These are phyloP conservation scores for Muscicapa striata DNA, from an alignment of 2,797 vertebrate genomes.

Conservation along the genomic window DNA sequence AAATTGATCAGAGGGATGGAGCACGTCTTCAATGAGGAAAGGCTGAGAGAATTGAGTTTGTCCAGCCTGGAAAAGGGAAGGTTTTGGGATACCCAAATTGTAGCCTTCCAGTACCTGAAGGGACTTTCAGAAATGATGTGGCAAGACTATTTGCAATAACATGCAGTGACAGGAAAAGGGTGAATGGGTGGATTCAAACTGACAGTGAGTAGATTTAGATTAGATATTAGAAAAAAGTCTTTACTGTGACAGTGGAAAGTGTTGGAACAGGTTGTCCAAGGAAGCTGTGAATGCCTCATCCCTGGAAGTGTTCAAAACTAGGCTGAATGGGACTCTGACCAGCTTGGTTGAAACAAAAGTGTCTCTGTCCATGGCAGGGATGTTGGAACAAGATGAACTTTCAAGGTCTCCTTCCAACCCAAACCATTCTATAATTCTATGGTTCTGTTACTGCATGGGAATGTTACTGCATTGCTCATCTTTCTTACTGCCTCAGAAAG, in stretches of 20 bases:
- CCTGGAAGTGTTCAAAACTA: not conserved
- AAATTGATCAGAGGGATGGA: not conserved
- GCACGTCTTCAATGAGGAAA: rapidly evolving
- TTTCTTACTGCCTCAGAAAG: not conserved
- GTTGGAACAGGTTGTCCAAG: not conserved
- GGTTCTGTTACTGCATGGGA: not conserved
- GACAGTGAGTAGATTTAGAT: not conserved
- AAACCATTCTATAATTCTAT: not conserved
- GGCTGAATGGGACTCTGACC: not conserved
- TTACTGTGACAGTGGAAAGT: rapidly evolving
- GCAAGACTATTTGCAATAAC: not conserved
- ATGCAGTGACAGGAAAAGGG: not conserved
- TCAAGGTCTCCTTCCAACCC: not conserved
- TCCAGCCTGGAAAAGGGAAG: not conserved
- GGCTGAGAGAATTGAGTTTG: not conserved
- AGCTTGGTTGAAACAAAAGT: not conserved
- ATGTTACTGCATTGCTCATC: not conserved
- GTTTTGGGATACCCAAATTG: not conserved
- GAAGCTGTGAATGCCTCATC: not conserved
- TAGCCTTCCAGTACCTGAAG: not conserved
- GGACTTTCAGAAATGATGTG: not conserved
- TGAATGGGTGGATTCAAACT: not conserved
- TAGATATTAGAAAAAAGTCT: not conserved
- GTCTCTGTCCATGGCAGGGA: not conserved
- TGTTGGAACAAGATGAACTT: not conserved